Evolutionary conservation across 2,797 vertebrate species (phyloP).

Genomic region (Rousettus madagascariensis): DNA sequence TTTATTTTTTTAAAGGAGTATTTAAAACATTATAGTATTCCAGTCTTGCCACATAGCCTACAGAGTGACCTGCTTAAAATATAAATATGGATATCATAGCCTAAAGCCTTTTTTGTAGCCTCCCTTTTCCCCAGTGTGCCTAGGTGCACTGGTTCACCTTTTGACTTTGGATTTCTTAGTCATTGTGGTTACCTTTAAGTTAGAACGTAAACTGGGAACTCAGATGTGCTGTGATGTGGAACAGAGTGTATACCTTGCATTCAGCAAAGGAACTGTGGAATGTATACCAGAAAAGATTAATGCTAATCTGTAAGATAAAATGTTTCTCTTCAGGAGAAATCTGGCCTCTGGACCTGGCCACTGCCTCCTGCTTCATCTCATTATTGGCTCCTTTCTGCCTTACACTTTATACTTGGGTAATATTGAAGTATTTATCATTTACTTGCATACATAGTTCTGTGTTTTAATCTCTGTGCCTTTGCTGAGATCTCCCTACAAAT

Average conservation of each 20-base stretch:
- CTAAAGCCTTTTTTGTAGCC: not conserved
- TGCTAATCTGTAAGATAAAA: not conserved
- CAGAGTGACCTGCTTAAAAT: not conserved
- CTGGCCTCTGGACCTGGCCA: not conserved
- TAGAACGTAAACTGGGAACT: not conserved
- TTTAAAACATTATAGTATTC: slow-evolving; percentile 21
- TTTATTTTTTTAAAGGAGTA: not conserved
- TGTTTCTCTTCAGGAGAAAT: slow-evolving; percentile 18
- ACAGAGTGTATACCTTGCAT: not conserved
- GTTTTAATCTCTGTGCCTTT: slow-evolving; percentile 25
- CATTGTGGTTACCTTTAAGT: not conserved
- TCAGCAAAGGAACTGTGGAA: not conserved
- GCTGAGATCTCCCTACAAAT: not conserved
- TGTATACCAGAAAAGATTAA: not conserved
- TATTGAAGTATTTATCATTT: not conserved
- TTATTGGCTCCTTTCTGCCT: not conserved
- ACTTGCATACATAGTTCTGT: not conserved
- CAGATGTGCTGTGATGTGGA: not conserved
- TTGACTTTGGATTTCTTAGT: not conserved
- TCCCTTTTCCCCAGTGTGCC: not conserved
- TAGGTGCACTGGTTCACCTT: not conserved
- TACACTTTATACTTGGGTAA: not conserved
- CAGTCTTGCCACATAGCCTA: not conserved
- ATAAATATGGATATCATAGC: not conserved
- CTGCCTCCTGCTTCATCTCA: not conserved